Base-by-base conservation (phyloP, 2,113 vertebrate species). In the Aldabrachelys gigantea region DNA sequence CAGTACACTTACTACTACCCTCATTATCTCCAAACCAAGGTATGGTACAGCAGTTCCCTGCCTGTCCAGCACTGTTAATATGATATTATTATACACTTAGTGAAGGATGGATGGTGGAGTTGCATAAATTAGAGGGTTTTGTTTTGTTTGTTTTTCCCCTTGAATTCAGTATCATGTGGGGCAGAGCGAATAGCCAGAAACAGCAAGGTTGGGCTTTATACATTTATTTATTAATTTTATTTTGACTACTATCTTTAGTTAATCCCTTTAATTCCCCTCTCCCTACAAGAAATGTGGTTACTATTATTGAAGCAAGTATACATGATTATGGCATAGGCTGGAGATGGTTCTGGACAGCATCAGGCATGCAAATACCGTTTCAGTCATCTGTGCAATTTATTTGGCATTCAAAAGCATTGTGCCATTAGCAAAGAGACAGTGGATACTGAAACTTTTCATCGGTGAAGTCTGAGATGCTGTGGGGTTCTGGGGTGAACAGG, bases 1-100 rank as follows among this genome's bases (percentile, higher is more conserved):
- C 99, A 99, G 99, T 99, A 99, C 99, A 99, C 99, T 98, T 99
- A 99, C 99, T 99, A 99, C 98, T 99, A 99, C 97, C 99, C 99
- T 98, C 99, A 99, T 98, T 99, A 99, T 98, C 99, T 99, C 98
- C 99, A 99, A 98, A 99, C 99, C 98, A 99, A 99, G 99, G 99
- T 99, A 99, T 88, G 98, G 95, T 44, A 81, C 95, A 96, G 95
- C 90, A 84, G 59, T 87, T 82, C 75, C 91, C 94, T 80, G 90
- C 80, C 94, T 94, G 85, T 85, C 93, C 87, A 38, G 85, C 72
- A 76, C 76, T 82, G 92, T 54, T 93, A 59, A 87, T 76, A 85
- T 79, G 95, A 86, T 90, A n/a, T 91, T 87, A 91, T 95, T 95
- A 95, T 96, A 94, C 93, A 84, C 96, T 96, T n/a, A 95, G 93